phyloP scores from a whole-genome alignment of 2,888 invertebrate species.

The Isotomurus palustris region DNA sequence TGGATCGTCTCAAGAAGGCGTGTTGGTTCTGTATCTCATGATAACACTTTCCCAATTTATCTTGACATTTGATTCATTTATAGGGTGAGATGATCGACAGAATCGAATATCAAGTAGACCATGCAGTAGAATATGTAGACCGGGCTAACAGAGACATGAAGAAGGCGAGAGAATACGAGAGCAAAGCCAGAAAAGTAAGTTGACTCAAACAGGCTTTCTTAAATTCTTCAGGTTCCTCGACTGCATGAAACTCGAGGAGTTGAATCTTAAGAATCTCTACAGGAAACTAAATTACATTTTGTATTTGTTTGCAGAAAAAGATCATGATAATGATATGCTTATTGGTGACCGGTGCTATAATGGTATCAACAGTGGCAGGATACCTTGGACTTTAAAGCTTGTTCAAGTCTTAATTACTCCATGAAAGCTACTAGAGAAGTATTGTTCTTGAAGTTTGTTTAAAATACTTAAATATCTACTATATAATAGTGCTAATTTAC shows the following conservation, averaged over 20 bases:
- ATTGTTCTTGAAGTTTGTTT: too few species aligned
- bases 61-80: not conserved
- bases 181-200: conserved; percentile 84
- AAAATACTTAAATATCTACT: too few species aligned
- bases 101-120: conserved; percentile 88
- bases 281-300: not conserved
- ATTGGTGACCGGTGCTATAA: conserved; percentile 35
- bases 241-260: too few species aligned
- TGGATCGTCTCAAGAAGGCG: too few species aligned
- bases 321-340: conserved; percentile 40
- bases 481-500: too few species aligned
- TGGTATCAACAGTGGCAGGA: conserved; percentile 38
- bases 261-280: not conserved
- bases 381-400: conserved; percentile 34
- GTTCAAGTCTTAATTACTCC: not conserved
- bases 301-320: conserved; percentile 33
- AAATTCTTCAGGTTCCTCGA: not conserved
- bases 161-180: conserved; percentile 74
- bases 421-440: too few species aligned
- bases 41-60: too few species aligned
- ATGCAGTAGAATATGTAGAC: conserved; percentile 77
- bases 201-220: not conserved
- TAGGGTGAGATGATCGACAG: conserved; percentile 93
- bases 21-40: too few species aligned
- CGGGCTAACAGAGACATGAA: conserved; percentile 72